Percentiles rank a stretch among this genome's conserved stretches.
Evolutionary conservation across 1,140 invertebrate genomes (phyloP).

Genomic region (Diabrotica virgifera): DNA sequence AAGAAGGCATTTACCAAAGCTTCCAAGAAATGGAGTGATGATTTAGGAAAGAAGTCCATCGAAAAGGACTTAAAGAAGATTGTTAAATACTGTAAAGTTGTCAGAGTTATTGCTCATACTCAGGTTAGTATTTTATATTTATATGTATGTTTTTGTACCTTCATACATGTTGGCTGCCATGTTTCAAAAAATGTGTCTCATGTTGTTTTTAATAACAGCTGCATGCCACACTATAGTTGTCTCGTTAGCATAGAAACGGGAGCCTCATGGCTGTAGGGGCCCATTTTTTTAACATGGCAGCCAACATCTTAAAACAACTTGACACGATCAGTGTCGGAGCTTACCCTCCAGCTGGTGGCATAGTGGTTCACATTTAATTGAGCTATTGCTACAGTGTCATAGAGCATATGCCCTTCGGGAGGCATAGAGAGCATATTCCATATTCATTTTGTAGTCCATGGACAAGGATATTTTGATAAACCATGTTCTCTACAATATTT

Average conservation of each 20-base stretch:
- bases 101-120: constrained; percentile 96
- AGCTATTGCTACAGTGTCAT: constrained; percentile 54
- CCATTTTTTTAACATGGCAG: too few relatives aligned
- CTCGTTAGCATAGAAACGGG: too few relatives aligned
- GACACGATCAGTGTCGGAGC: constrained; percentile 45
- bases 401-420: constrained; percentile 58
- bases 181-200: too few relatives aligned
- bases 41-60: constrained; percentile 93
- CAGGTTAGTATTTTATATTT: constrained; percentile 65
- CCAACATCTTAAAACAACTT: not conserved
- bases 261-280: too few relatives aligned
- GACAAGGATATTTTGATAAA: constrained; percentile 65
- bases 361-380: constrained; percentile 37
- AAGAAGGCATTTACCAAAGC: constrained; percentile 99
- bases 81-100: constrained; percentile 96
- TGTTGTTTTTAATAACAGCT: too few relatives aligned
- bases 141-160: not conserved
- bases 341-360: constrained; percentile 49
- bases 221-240: too few relatives aligned
- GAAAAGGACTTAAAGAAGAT: constrained; percentile 96
- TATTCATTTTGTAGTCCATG: constrained; percentile 64
- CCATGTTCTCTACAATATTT: constrained; percentile 63
- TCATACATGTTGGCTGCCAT: too few relatives aligned
- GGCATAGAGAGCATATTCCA: constrained; percentile 66
- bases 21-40: constrained; percentile 98